Evolutionary conservation across 2,797 vertebrate genomes (phyloP).

Genomic region (Arrhamphus sclerolepis): DNA sequence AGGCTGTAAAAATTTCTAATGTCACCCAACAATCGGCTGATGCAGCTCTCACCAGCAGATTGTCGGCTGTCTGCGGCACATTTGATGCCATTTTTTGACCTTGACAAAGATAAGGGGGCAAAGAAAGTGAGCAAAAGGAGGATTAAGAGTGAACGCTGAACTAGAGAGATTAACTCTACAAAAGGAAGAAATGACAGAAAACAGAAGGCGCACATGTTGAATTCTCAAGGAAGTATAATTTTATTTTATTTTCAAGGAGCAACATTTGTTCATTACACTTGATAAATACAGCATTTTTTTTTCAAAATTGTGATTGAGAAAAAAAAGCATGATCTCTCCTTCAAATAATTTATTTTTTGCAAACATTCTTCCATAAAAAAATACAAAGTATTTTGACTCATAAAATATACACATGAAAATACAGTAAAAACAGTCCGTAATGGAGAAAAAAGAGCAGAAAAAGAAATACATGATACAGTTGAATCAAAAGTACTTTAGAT

Average conservation of each 20-base stretch:
- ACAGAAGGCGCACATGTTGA: constrained; percentile 11
- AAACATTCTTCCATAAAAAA: neutral
- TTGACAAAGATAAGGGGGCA: constrained; percentile 1
- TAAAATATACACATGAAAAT: neutral
- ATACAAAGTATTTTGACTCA: neutral
- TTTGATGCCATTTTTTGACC: constrained; percentile 28
- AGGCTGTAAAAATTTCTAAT: neutral
- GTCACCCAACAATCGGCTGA: neutral
- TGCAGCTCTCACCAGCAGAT: constrained; percentile 9
- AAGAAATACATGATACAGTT: too few species aligned
- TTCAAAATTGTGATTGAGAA: neutral
- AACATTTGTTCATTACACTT: neutral
- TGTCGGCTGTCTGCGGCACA: neutral
- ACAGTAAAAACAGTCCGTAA: neutral
- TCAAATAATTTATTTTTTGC: neutral
- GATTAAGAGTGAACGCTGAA: neutral
- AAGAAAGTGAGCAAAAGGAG: constrained; percentile 4
- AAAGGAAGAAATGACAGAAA: constrained; percentile 7
- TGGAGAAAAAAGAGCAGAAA: too few species aligned
- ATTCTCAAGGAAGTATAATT: constrained; percentile 5
- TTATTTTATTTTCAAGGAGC: constrained; percentile 10
- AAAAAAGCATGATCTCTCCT: neutral
- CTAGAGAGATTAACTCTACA: neutral
- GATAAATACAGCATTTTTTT: neutral
- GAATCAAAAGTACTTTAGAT: too few species aligned